Evolutionary conservation across 2,113 vertebrate genomes (phyloP), one percentile per base, ranked within the genome.

Genomic region (Pterocles gutturalis): DNA sequence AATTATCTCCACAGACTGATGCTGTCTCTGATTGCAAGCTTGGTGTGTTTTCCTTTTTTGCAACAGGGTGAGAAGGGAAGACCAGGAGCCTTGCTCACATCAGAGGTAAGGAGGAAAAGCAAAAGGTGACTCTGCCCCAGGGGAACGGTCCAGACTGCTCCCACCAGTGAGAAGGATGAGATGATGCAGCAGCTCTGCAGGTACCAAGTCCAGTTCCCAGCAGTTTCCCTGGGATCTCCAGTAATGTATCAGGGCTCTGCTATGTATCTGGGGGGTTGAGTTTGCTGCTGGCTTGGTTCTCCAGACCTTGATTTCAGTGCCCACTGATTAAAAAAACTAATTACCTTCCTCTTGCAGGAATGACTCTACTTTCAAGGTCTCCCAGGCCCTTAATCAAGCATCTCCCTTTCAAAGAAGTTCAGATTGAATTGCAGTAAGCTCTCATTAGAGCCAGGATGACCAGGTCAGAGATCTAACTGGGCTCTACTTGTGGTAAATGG

Each of bases 281-380:
- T 73, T 57, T 53, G 69, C 62, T n/a, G 72, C 76, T 81, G 82
- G 19, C 41, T 91, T 73, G 20, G 10, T 81, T 75, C 43, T 60
- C 66, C 13, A 87, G 66, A 75, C 80, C 49, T 85, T n/a, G 34
- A 96, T 79, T 92, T 84, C 57, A 64, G 77, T 60, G 77, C 49
- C 67, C 76, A 69, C 80, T 91, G 86, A 89, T 95, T 95, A 46
- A 87, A 87, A 83, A 90, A 83, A 26, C 87, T 92, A 96, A 96
- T 96, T 94, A 91, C 80, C 43, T 92, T 87, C 81, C 46, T 88
- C 53, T 71, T 72, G 61, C 31, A 48, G 81, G 46, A 89, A 49
- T 72, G 7, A 62, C 58, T 96, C 55, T 29, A 14, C 57, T 83
- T 83, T 57, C 86, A 87, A 92, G 77, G 83, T 77, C 81, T 94